These are phyloP conservation scores for Smittia sp. DNA, from an alignment of 2,888 invertebrate genomes.

Conservation along the genomic window DNA sequence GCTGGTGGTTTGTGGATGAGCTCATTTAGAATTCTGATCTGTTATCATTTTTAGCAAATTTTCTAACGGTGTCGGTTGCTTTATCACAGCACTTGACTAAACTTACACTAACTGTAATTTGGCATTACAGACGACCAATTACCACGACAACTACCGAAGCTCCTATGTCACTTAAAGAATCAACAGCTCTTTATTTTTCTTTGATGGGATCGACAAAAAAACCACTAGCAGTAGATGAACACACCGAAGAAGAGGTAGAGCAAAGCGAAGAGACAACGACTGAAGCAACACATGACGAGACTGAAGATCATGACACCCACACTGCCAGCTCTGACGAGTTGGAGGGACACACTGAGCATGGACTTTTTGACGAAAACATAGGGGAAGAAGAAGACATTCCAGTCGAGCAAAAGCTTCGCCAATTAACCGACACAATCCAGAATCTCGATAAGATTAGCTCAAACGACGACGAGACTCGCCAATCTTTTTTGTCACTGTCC, in stretches of 20 bases:
- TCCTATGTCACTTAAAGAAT: constrained; percentile 45
- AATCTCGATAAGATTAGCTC: constrained; percentile 45
- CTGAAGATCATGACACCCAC: not conserved
- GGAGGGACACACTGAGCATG: constrained; percentile 23
- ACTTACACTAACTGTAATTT: too few relatives aligned
- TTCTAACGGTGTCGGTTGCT: not conserved
- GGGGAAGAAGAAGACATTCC: constrained; percentile 42
- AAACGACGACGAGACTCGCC: constrained; percentile 46
- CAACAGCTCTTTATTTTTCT: constrained; percentile 45
- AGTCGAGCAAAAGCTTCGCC: constrained; percentile 52
- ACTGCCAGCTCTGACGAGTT: not conserved
- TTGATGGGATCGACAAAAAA: constrained; percentile 32
- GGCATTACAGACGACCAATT: constrained; percentile 51
- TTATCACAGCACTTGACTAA: not conserved
- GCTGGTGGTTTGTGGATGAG: constrained; percentile 40
- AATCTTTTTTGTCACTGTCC: constrained; percentile 52
- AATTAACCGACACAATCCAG: constrained; percentile 52
- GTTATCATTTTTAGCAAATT: not conserved
- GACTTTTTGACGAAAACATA: not conserved
- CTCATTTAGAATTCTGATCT: constrained; percentile 21
- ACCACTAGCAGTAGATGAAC: constrained; percentile 13
- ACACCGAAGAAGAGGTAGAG: not conserved
- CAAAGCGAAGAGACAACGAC: not conserved
- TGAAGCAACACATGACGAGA: not conserved
- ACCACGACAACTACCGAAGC: constrained; percentile 45